Evolutionary conservation across 2,797 vertebrate species (phyloP), one percentile per base, ranked within the genome.

Genomic region (Pipistrellus pipistrellus): DNA sequence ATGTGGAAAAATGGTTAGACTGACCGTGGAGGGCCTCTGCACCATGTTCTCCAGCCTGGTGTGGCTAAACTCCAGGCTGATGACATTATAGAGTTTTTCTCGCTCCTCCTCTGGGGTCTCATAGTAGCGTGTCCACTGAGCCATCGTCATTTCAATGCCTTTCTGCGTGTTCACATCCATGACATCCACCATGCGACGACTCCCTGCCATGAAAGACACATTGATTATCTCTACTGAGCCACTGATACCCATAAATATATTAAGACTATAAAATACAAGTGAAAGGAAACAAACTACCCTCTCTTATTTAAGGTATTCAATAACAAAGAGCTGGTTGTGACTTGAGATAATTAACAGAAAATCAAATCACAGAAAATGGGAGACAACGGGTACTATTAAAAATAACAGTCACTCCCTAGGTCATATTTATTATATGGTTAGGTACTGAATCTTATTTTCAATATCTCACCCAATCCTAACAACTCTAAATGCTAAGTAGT

Each of bases 141-240:
- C 98, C 99, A 99, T 99, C 25, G 99, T 99, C 99, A 99, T 99
- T 98, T 99, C 99, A 0, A 99, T 99, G 86, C 99, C 99, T 95
- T 99, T 99, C 97, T 99, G 99, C 1, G 99, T 99, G 97, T 99
- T 99, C 93, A 99, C 99, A 2, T 99, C 99, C 99, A 99, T 99
- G 96, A 99, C 99, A 0, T 99, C 99, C 86, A 99, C 99, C 98
- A 99, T 99, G 53, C 99, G 98, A 62, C 99, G 98, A 98, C 99
- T 99, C 96, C 99, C 99, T 99, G 97, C 44, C 95, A 91, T 1
- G 0, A 97, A 90, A 97, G 32, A 96, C 18, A 32, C 59, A 93
- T 0, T 23, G 10, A 82, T 95, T 23, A 88, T 57, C n/a, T 83
- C 72, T 55, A 72, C n/a, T 57, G 20, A 88, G 77, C 32, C 32